Evolutionary conservation across 2,888 invertebrate genomes (phyloP).

Genomic region (Crepidodera aurea): DNA sequence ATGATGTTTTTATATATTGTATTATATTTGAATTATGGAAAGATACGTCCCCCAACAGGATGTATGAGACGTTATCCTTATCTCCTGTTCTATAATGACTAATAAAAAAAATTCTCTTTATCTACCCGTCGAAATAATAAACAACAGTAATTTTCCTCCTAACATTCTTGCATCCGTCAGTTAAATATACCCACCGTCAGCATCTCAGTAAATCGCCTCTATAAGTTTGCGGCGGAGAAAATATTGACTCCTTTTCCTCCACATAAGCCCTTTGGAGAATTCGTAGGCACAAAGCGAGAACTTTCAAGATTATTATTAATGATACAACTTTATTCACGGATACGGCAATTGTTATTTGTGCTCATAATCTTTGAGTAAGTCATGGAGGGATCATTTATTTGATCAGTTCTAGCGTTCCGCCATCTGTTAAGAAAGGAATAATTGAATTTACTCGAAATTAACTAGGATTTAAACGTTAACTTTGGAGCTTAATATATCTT

Average conservation of each 20-base stretch:
- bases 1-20: no score
- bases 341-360: constrained; percentile 6
- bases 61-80: no score
- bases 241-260: constrained; percentile 7
- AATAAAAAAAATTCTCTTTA: no score
- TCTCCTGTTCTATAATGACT: no score
- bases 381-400: constrained; percentile 5
- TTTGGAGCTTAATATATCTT: neutral
- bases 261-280: neutral
- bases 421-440: constrained; percentile 7
- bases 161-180: neutral
- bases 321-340: constrained; percentile 10
- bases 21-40: no score
- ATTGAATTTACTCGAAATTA: neutral
- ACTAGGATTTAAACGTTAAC: neutral
- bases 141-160: no score
- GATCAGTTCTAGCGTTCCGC: neutral
- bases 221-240: neutral
- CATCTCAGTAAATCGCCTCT: neutral
- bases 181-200: neutral
- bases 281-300: neutral
- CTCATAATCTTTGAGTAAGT: neutral
- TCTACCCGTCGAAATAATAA: no score
- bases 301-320: constrained; percentile 17
- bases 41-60: no score